phyloP scores from a whole-genome alignment of 2,113 vertebrate species.

The Tinamus guttatus region DNA sequence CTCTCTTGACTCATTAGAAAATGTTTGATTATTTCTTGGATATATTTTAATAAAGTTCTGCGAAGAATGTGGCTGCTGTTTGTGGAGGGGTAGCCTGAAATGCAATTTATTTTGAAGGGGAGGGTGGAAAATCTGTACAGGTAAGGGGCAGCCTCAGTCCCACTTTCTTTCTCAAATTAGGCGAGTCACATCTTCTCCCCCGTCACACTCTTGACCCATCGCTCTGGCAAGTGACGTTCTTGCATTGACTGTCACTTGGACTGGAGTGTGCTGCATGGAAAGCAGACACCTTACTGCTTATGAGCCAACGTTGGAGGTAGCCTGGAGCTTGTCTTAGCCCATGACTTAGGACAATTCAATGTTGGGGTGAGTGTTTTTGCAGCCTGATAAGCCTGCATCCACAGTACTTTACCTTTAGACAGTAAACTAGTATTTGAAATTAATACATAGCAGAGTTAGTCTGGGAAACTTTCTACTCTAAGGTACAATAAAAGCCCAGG shows the following conservation, averaged over 20 bases:
- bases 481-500: not conserved
- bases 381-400: not conserved
- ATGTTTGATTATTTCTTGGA: constrained; percentile 75
- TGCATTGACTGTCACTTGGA: not conserved
- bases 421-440: not conserved
- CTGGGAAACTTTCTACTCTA: not conserved
- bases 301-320: not conserved
- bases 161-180: not conserved
- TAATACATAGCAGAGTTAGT: not conserved
- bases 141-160: not conserved
- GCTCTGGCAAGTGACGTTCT: not conserved
- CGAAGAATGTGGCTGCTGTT: constrained; percentile 59
- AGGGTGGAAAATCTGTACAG: not conserved
- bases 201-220: not conserved
- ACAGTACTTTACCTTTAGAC: not conserved
- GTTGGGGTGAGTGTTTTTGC: not conserved
- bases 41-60: constrained; percentile 81
- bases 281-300: not conserved
- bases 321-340: not conserved
- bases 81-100: constrained; percentile 25
- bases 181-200: not conserved
- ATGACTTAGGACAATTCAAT: not conserved
- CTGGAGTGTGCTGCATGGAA: not conserved
- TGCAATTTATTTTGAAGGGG: not conserved
- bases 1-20: constrained; percentile 61